Conservation (phyloP, 2,888 invertebrate genomes). For the Scaptodrosophila latifasciaeformis region DNA sequence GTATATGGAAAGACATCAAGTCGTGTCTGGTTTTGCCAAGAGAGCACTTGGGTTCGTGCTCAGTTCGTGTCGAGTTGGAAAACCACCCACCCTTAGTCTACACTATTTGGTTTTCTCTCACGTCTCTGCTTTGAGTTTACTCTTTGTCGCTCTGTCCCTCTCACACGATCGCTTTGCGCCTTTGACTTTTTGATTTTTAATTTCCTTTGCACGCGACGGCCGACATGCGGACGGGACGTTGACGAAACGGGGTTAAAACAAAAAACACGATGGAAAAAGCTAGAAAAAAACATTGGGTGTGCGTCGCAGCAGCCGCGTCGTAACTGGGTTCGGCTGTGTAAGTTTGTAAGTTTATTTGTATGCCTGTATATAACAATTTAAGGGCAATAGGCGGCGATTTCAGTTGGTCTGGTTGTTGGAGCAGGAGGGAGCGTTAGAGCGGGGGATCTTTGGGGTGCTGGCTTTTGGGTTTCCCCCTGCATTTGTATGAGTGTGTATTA, state of each 20-base stretch:
- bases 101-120: constrained; percentile 12
- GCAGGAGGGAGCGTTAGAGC: constrained; percentile 8
- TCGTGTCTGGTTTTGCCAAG: too few species aligned
- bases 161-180: constrained; percentile 47
- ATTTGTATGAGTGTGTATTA: background rate
- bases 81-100: too few species aligned
- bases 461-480: constrained; percentile 47
- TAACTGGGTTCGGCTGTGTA: too few species aligned
- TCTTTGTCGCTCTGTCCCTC: constrained; percentile 7
- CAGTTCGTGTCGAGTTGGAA: too few species aligned
- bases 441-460: constrained; percentile 29
- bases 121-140: constrained; percentile 5
- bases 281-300: constrained; percentile 61
- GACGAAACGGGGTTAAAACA: constrained; percentile 66
- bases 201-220: constrained; percentile 60
- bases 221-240: constrained; percentile 46
- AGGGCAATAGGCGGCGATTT: constrained; percentile 59
- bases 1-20: too few species aligned
- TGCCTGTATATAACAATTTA: constrained; percentile 35
- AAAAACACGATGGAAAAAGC: constrained; percentile 64
- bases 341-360: background rate
- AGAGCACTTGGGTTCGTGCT: too few species aligned
- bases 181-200: constrained; percentile 67
- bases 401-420: constrained; percentile 52
- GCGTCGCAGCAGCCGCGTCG: constrained; percentile 35